A percentile compares a stretch with the other conserved stretches of the same genome.
Evolutionary conservation across 2,113 vertebrate species (phyloP).

Genomic region (Lepidothrix coronata): DNA sequence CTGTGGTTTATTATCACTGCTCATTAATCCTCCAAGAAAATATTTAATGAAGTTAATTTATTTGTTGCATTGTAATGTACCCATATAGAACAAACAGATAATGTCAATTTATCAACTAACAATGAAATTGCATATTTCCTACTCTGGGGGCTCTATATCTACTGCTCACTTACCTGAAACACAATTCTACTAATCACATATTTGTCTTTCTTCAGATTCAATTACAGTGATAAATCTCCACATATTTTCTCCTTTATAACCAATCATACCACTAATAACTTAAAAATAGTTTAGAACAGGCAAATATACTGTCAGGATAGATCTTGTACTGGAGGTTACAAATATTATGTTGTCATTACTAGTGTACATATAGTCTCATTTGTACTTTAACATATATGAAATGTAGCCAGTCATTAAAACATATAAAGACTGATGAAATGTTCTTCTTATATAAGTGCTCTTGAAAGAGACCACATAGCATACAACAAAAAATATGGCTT

Average conservation of each 20-base stretch:
- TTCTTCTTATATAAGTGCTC: background rate
- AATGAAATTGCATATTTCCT: slow-evolving; percentile 60
- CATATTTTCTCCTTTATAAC: slow-evolving; percentile 9
- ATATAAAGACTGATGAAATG: background rate
- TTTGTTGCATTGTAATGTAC: slow-evolving; percentile 45
- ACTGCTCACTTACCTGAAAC: slow-evolving; percentile 27
- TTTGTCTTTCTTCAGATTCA: slow-evolving; percentile 57
- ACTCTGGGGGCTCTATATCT: slow-evolving; percentile 25
- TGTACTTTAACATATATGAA: background rate
- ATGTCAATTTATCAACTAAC: slow-evolving; percentile 46
- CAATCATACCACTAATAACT: background rate
- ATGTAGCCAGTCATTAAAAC: background rate
- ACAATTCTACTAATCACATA: slow-evolving; percentile 6
- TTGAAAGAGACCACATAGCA: background rate
- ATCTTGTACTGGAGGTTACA: background rate
- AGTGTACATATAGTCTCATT: background rate
- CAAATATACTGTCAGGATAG: background rate
- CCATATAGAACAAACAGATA: slow-evolving; percentile 1
- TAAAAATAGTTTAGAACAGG: background rate
- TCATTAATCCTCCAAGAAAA: slow-evolving; percentile 69
- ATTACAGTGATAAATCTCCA: slow-evolving; percentile 61
- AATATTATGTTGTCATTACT: background rate
- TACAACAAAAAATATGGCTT: background rate
- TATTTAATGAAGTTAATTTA: slow-evolving; percentile 68
- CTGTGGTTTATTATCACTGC: slow-evolving; percentile 39